Percentiles rank a stretch among this genome's conserved stretches.
These are phyloP conservation scores for Entelurus aequoreus DNA, from an alignment of 2,113 vertebrate species.

Conservation along the genomic window DNA sequence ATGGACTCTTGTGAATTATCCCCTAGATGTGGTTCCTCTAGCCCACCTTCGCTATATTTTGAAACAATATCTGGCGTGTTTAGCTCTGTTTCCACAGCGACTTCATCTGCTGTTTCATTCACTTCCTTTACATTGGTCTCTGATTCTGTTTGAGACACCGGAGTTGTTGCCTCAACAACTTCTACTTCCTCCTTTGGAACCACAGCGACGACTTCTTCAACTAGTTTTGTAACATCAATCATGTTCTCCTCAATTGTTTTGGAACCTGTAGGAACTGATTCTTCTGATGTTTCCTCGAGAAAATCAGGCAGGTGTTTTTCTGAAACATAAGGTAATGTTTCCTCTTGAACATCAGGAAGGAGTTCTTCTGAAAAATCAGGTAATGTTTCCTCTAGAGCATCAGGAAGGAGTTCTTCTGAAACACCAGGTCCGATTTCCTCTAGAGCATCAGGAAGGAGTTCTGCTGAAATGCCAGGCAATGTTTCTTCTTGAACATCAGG, in stretches of 20 bases:
- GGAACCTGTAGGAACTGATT: not conserved
- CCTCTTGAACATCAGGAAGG: not conserved
- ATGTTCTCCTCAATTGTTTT: not conserved
- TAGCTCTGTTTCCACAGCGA: not conserved
- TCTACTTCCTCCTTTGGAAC: conserved; percentile 12
- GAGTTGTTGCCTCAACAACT: not conserved
- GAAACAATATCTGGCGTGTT: not conserved
- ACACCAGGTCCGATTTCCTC: not conserved
- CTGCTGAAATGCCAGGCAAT: not conserved
- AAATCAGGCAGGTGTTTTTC: not conserved
- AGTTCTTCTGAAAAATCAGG: not conserved
- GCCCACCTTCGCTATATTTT: conserved; percentile 5
- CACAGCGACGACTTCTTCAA: not conserved
- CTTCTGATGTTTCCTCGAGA: not conserved
- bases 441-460: not conserved
- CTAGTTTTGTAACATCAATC: not conserved
- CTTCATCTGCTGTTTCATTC: not conserved
- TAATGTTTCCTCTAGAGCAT: not conserved
- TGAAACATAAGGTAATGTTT: not conserved
- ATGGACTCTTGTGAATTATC: too few species aligned
- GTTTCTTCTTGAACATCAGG: too few species aligned
- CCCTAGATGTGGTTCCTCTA: conserved; percentile 2
- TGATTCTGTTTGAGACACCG: conserved; percentile 2
- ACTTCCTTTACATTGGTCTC: not conserved
- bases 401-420: not conserved